These are phyloP conservation scores for Tetraodon nigroviridis DNA, from an alignment of 2,113 vertebrate species.

Conservation along the genomic window DNA sequence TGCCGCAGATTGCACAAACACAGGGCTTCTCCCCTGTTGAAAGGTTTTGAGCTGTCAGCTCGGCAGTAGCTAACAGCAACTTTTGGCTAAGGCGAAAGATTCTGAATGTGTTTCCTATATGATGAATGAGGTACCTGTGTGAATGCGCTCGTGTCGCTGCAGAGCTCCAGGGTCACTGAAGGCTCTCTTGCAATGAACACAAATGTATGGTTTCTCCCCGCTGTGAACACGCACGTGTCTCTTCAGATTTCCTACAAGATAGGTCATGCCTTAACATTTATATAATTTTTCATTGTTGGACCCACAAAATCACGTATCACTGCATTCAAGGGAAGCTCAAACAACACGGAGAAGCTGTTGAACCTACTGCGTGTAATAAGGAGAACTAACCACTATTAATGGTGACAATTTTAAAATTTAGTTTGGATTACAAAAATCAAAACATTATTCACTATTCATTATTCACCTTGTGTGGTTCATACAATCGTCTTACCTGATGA, in stretches of 20 bases:
- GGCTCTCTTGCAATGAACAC: constrained; percentile 89
- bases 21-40: constrained; percentile 94
- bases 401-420: no score
- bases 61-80: background rate
- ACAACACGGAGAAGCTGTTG: no score
- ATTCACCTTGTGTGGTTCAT: background rate
- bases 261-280: background rate
- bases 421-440: no score
- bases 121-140: constrained; percentile 80
- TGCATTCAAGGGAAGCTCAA: no score
- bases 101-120: background rate
- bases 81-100: background rate
- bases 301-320: no score
- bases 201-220: constrained; percentile 92
- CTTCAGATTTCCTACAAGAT: constrained; percentile 87
- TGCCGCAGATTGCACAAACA: constrained; percentile 90
- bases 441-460: no score
- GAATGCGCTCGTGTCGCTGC: constrained; percentile 93
- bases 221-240: constrained; percentile 95
- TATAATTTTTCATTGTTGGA: background rate
- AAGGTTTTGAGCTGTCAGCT: constrained; percentile 3
- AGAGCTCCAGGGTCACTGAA: constrained; percentile 91
- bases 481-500: constrained; percentile 83
- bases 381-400: no score
- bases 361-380: no score